Base-by-base conservation (phyloP, 92 coral and sea anemone species). In the Phenganax stokvisi region DNA sequence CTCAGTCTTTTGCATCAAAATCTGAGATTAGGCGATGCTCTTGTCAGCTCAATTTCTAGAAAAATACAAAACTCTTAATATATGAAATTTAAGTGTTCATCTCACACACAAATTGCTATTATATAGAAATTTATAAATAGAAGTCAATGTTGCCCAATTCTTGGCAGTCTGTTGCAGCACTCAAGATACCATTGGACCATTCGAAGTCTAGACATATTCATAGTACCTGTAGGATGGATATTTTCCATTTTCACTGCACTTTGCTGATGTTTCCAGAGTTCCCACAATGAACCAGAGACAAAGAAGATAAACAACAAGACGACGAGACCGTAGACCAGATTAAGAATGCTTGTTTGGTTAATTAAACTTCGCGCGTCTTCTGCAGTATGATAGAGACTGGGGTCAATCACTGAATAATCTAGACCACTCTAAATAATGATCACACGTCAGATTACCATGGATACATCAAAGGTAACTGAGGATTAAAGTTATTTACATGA, bases 371-470 rank as follows among this genome's bases (percentile, higher is more conserved):
- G 67, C 9, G 83, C 83, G 9, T 79, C 56, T 7, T 79, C 83
- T 1, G 74, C 83, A 7, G 61, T 28, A 51, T 64, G 83, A 51
- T 51, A 63, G 9, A 64, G 55, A 44, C 73, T 79, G 0, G 74
- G 74, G n/a, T 79, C 74, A 11, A 79, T 63, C 3, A n/a, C 15
- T 79, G 83, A 79, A 64, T 79, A 79, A 25, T 79, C 83, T 8
- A 62, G 37, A 27, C 51, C 83, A 27, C 51, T 63, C 73, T 79
- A 60, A 63, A 31, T 10, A 65, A 10, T 0, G 76, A 9, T 8
- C 52, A 71, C 52, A 71, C 53, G 11, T 17, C 25, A 65, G 10
- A 37, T 37, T 37, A 5, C 47, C 5, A 37, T 5, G 47, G 47
- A 37, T 37, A 37, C 47, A 37, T 37, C 47, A 37, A 37, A 37